Evolutionary conservation across 2,113 vertebrate species (phyloP).

Genomic region (Pantherophis guttatus): DNA sequence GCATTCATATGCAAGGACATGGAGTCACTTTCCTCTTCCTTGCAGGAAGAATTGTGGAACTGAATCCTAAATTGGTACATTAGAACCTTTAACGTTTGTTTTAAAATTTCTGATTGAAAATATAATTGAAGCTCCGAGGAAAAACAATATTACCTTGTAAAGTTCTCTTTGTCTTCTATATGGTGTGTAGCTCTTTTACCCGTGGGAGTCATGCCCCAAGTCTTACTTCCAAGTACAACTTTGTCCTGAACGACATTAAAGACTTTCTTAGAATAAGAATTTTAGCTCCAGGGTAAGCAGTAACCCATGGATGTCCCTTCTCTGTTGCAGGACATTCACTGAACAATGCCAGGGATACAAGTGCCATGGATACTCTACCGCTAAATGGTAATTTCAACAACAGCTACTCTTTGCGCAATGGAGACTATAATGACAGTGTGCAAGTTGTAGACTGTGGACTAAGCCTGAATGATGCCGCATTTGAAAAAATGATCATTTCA

Average conservation of each 20-base stretch:
- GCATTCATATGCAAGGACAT: constrained; percentile 80
- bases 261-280: constrained; percentile 41
- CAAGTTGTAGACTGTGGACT: constrained; percentile 97
- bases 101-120: constrained; percentile 51
- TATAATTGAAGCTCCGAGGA: constrained; percentile 45
- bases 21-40: constrained; percentile 71
- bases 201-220: constrained; percentile 66
- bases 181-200: constrained; percentile 63
- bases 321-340: constrained; percentile 95
- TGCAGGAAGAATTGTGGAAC: constrained; percentile 64
- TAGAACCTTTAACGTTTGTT: constrained; percentile 38
- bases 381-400: constrained; percentile 99
- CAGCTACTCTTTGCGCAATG: constrained; percentile 97
- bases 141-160: constrained; percentile 55
- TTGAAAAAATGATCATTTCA: constrained; percentile 99
- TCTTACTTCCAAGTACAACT: constrained; percentile 70
- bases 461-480: constrained; percentile 95
- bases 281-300: background rate
- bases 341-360: constrained; percentile 98
- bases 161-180: constrained; percentile 60
- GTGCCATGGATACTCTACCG: constrained; percentile 99
- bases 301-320: constrained; percentile 63
- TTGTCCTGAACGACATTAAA: constrained; percentile 99
- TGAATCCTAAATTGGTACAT: constrained; percentile 63
- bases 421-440: constrained; percentile 89